Evolutionary conservation across 2,113 vertebrate genomes (phyloP).

Genomic region (Cyprinodon tularosa): DNA sequence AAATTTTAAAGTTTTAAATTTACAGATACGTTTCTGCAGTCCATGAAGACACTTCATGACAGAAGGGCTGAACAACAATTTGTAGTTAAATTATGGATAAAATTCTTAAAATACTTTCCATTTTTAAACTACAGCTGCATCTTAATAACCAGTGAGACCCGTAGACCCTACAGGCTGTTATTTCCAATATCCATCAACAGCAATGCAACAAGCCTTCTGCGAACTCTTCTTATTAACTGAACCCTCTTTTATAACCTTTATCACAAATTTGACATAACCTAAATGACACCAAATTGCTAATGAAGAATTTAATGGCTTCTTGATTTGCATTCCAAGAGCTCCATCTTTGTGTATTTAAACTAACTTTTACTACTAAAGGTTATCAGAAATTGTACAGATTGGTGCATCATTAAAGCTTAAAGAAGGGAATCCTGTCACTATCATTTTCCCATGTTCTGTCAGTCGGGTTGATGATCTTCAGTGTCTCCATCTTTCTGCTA

Average conservation of each 20-base stretch:
- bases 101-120: too few species aligned
- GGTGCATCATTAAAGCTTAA: slow-evolving; percentile 5
- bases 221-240: neutral
- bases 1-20: too few species aligned
- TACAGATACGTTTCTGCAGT: too few species aligned
- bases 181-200: neutral
- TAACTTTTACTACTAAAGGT: neutral
- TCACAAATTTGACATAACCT: too few species aligned
- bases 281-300: neutral
- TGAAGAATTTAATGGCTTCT: neutral
- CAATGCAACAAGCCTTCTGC: neutral
- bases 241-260: too few species aligned
- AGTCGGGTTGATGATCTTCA: neutral
- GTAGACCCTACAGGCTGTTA: neutral
- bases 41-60: too few species aligned
- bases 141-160: neutral
- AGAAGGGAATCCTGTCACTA: slow-evolving; percentile 16
- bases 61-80: too few species aligned
- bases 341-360: neutral
- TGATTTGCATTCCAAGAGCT: neutral
- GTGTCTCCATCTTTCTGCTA: neutral
- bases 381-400: neutral
- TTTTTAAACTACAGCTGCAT: neutral
- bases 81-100: too few species aligned
- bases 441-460: neutral